These are phyloP conservation scores for Scartelaos histophorus DNA, from an alignment of 2,113 vertebrate species.

Conservation along the genomic window DNA sequence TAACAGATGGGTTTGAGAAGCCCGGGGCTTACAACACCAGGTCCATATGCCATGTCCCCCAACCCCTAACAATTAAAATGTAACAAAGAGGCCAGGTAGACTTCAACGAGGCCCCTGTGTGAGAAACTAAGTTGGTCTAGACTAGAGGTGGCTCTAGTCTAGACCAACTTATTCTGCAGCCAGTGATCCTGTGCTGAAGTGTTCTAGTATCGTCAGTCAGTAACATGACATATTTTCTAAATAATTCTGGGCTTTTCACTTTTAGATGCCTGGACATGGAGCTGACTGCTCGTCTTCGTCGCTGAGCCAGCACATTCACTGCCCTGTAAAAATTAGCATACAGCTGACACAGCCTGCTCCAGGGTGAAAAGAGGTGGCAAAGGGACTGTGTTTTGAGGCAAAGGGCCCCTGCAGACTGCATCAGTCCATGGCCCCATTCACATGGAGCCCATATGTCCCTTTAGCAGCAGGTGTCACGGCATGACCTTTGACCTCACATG, in stretches of 20 bases:
- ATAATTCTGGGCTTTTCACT: neutral
- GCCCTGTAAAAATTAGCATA: slow-evolving; percentile 71
- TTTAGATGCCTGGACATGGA: neutral
- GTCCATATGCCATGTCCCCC: slow-evolving; percentile 71
- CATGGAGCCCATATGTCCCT: slow-evolving; percentile 68
- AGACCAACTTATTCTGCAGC: too few relatives aligned
- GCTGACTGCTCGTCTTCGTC: slow-evolving; percentile 17
- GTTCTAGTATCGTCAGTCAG: neutral
- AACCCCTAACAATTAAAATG: slow-evolving; percentile 52
- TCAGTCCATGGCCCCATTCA: slow-evolving; percentile 63
- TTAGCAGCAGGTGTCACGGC: slow-evolving; percentile 71
- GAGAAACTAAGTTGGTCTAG: neutral
- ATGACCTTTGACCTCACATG: slow-evolving; percentile 62
- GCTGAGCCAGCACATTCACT: slow-evolving; percentile 35
- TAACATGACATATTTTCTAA: neutral
- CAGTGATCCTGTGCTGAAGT: too few relatives aligned
- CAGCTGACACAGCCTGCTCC: slow-evolving; percentile 70
- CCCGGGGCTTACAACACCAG: slow-evolving; percentile 55
- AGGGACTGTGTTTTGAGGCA: slow-evolving; percentile 47
- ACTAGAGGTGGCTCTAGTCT: too few relatives aligned
- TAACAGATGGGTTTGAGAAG: slow-evolving; percentile 69
- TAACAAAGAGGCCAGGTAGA: neutral
- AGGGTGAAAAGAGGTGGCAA: slow-evolving; percentile 58
- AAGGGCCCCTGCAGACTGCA: slow-evolving; percentile 49
- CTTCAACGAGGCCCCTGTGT: neutral